Evolutionary conservation across 2,797 vertebrate genomes (phyloP).

Genomic region (Oreochromis grahami): DNA sequence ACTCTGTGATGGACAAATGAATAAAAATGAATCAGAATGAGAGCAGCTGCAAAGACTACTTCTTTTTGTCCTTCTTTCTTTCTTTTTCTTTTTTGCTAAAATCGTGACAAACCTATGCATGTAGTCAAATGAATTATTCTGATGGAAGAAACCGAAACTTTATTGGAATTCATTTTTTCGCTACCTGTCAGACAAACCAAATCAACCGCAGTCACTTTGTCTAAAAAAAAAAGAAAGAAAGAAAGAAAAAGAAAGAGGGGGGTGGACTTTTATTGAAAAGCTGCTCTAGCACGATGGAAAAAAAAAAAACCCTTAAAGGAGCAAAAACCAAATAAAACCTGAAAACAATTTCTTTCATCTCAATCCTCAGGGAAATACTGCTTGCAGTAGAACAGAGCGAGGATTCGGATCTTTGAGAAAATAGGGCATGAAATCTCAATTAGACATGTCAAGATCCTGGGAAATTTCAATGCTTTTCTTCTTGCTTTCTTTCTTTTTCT

Average conservation of each 20-base stretch:
- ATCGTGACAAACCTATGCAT: constrained; percentile 4
- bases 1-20: not conserved
- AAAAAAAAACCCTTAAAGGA: constrained; percentile 38
- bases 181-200: constrained; percentile 28
- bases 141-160: constrained; percentile 13
- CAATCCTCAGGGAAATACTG: constrained; percentile 60
- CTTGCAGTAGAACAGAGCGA: constrained; percentile 28
- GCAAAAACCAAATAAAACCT: constrained; percentile 64
- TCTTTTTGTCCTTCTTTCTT: not conserved
- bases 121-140: constrained; percentile 24
- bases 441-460: constrained; percentile 67
- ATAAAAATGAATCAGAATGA: not conserved
- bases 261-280: constrained; percentile 49
- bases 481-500: not conserved
- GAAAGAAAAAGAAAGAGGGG: not conserved
- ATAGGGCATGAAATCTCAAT: constrained; percentile 75
- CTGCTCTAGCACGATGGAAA: constrained; percentile 29
- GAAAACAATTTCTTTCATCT: constrained; percentile 64
- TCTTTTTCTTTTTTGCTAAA: not conserved
- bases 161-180: constrained; percentile 17
- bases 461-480: constrained; percentile 56
- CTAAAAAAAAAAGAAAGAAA: not conserved
- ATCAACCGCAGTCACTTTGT: constrained; percentile 39
- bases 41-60: not conserved
- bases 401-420: constrained; percentile 55